Evolutionary conservation across 2,113 vertebrate species (phyloP).

Genomic region (Isurus oxyrinchus): DNA sequence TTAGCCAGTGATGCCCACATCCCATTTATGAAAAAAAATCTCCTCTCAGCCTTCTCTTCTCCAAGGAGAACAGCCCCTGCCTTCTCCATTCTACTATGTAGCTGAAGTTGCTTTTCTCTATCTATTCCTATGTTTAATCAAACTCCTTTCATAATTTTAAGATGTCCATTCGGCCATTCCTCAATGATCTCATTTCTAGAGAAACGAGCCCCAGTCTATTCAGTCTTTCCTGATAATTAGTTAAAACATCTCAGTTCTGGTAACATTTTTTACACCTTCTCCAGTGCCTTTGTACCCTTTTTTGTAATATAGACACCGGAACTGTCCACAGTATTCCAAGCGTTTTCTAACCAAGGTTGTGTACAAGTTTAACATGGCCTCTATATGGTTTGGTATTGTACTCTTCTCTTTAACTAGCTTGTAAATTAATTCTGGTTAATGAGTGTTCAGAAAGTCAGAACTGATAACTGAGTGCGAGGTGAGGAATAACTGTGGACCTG

Average conservation of each 20-base stretch:
- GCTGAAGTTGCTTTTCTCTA: too few relatives aligned
- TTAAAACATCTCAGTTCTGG: neutral
- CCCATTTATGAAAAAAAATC: too few relatives aligned
- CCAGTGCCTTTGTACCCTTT: neutral
- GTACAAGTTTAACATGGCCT: neutral
- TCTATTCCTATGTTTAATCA: too few relatives aligned
- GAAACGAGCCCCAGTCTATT: too few relatives aligned
- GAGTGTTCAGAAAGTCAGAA: neutral
- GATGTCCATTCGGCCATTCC: neutral
- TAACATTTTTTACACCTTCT: neutral
- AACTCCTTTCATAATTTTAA: neutral
- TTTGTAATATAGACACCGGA: neutral
- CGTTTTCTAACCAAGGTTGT: neutral
- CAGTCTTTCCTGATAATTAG: neutral
- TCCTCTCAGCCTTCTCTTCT: too few relatives aligned
- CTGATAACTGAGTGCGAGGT: neutral
- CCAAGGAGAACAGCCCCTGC: too few relatives aligned
- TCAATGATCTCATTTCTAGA: neutral
- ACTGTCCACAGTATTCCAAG: neutral
- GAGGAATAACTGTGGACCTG: neutral
- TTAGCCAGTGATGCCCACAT: too few relatives aligned
- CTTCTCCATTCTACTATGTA: too few relatives aligned
- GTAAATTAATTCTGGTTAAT: neutral
- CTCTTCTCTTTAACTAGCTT: neutral
- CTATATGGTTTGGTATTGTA: neutral